Conservation (phyloP, 2,113 vertebrate species). For the Sakesphorus luctuosus region DNA sequence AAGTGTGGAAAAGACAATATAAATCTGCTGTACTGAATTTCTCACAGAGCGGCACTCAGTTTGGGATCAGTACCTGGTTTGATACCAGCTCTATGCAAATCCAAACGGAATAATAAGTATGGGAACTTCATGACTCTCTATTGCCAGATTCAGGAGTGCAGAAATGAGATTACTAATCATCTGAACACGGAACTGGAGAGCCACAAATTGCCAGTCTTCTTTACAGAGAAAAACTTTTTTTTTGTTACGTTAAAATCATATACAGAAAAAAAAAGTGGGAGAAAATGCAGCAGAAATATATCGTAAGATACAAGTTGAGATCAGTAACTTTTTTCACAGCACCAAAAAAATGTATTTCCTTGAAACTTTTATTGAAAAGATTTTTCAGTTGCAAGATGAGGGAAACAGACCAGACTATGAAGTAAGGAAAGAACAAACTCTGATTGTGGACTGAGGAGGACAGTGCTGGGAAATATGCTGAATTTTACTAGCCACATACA, state of each 20-base stretch:
- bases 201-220: neutral
- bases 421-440: too few relatives aligned
- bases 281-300: neutral
- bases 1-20: neutral
- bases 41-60: neutral
- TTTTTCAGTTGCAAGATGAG: neutral
- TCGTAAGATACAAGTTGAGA: neutral
- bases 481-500: too few relatives aligned
- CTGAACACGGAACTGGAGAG: neutral
- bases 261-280: neutral
- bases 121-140: neutral
- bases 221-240: neutral
- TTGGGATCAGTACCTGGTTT: neutral
- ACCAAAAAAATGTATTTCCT: neutral
- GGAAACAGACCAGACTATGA: too few relatives aligned
- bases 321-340: neutral
- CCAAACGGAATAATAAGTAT: neutral
- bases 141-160: neutral
- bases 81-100: neutral
- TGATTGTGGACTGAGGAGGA: too few relatives aligned
- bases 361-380: neutral
- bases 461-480: too few relatives aligned
- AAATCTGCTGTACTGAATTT: neutral
- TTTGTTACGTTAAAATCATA: neutral
- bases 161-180: neutral